Evolutionary conservation across 2,888 invertebrate species (phyloP), one percentile per base, ranked within the genome.

Genomic region (Perizoma affinitatum): DNA sequence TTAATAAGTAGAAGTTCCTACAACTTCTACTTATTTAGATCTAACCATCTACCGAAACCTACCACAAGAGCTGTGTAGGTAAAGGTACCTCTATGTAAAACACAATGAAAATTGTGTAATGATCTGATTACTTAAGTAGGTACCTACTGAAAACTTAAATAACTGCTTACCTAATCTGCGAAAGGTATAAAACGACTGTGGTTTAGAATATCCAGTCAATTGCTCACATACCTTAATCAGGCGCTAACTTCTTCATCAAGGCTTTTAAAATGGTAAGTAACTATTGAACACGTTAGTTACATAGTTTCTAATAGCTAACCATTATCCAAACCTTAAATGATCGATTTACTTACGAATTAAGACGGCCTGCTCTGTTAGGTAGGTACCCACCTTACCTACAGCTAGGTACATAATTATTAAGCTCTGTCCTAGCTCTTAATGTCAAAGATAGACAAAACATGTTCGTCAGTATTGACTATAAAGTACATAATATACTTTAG

Each of bases 71-170:
- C 40, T 62, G 58, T 5, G 6, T 33, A 50, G 10, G 40, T 38
- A 6, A 35, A 55, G 3, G 8, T 45, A 11, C 42, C 2, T 48
- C 35, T 34, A 44, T 9, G 8, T 11, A 41, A 63, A 68, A 51
- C 61, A 65, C 68, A 68, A 65, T 66, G 61, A 41, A 58, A 63
- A 61, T 63, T 54, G 58, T 47, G 64, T 61, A 63, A 41, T 44
- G 47, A 42, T 5, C n/a, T n/a, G 5, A n/a, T n/a, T 10, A 38
- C n/a, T 3, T 45, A 45, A 6, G 22, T 45, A 45, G 7, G 48
- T 11, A 38, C 48, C 6, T 48, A 36, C 33, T 22, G 22, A 7
- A 7, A 6, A 38, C 38, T 5, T 38, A 38, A 38, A 38, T 7
- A 38, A 38, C n/a, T 46, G 34, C 9, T 38, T 38, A 38, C 35